A percentile compares a stretch with the other conserved stretches of the same genome.
Evolutionary conservation across 2,113 vertebrate genomes (phyloP).

Genomic region (Baryphthengus martii): DNA sequence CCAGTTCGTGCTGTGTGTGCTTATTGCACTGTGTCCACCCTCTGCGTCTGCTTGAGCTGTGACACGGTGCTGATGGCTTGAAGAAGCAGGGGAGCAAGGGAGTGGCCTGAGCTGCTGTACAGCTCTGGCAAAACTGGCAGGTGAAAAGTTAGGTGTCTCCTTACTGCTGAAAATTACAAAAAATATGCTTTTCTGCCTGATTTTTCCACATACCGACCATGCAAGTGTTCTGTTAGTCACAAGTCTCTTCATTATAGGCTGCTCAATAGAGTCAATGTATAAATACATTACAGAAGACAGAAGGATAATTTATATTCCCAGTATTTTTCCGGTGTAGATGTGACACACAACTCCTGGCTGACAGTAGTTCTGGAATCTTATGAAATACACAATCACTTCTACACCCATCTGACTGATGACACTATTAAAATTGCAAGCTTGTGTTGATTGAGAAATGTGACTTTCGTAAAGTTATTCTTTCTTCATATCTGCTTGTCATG

Average conservation of each 20-base stretch:
- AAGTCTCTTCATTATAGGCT: background rate
- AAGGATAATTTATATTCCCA: conserved; percentile 19
- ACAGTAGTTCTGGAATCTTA: conserved; percentile 23
- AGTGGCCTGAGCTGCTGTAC: background rate
- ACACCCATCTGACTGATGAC: conserved; percentile 24
- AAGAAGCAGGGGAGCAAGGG: background rate
- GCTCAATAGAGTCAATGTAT: background rate
- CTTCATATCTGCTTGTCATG: conserved; percentile 4
- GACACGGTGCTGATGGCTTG: background rate
- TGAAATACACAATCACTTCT: conserved; percentile 28
- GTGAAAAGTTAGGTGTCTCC: background rate
- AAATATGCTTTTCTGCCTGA: background rate
- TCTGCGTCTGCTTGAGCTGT: background rate
- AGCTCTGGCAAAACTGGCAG: background rate
- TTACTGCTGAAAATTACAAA: background rate
- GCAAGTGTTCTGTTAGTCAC: background rate
- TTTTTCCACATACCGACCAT: background rate
- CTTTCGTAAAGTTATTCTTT: conserved; percentile 14
- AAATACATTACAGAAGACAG: background rate
- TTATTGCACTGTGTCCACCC: background rate
- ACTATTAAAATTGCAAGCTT: conserved; percentile 18
- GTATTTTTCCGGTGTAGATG: background rate
- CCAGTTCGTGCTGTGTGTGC: background rate
- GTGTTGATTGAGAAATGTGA: conserved; percentile 18
- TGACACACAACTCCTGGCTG: conserved; percentile 15